Base-by-base conservation (phyloP, 2,888 invertebrate species). In the Chrysodeixis includens region DNA sequence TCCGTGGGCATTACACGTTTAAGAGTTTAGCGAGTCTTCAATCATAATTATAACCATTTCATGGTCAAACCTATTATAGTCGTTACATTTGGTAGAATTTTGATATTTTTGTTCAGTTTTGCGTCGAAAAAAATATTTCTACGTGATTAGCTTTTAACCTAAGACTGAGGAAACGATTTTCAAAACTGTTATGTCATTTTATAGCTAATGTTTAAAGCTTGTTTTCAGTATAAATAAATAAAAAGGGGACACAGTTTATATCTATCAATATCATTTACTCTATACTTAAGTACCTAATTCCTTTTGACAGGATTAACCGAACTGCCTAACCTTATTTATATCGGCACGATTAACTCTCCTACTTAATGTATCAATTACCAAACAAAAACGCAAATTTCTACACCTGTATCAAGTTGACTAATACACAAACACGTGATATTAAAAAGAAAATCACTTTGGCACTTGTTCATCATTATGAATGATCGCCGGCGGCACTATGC, bases 61-160 rank as follows among this genome's bases (percentile, higher is more conserved):
- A 79, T 49, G 73, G 76, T 61, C 70, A 70, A 53, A 62, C 16
- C n/a, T 54, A 73, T 65, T 30, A 52, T 53, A 57, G 49, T 56
- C 20, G n/a, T 10, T 60, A 49, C 6, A 6, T 60, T 49, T 56
- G 22, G 60, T 46, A 14, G 44, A 44, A 10, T 46, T 44, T 52
- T 53, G 30, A 9, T 18, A 6, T 40, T 40, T 35, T 40, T 40
- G 2, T n/a, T 40, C 40, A 40, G n/a, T 40, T 14, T 40, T 40
- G n/a, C 5, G 40, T 40, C 4, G 5, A 26, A 26, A n/a, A n/a
- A n/a, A n/a, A n/a, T n/a, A n/a, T n/a, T n/a, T n/a, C n/a, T n/a
- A n/a, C 10, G 10, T 32, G 32, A 9, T 10, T 32, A 10, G 32
- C 32, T n/a, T n/a, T n/a, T 32, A 12, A 10, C 32, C 32, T 2